phyloP scores from a whole-genome alignment of 1,140 invertebrate species.

The Zaprionus inermis region DNA sequence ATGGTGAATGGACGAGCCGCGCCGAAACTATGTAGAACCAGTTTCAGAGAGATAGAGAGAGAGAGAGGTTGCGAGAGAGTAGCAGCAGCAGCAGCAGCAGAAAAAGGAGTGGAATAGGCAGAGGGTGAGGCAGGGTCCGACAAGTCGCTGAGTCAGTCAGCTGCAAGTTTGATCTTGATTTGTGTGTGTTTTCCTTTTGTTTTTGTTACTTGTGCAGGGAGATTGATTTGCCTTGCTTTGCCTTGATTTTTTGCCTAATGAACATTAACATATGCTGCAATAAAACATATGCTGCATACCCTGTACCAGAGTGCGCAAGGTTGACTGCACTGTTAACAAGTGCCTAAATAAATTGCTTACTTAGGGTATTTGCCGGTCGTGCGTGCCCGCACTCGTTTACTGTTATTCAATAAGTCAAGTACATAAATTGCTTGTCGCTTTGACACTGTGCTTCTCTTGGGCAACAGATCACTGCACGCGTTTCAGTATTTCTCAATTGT shows the following conservation, averaged over 20 bases:
- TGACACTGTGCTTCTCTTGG: slow-evolving; percentile 23
- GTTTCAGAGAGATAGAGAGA: slow-evolving; percentile 23
- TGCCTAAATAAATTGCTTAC: not conserved
- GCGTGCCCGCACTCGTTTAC: slow-evolving; percentile 1
- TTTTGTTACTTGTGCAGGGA: not conserved
- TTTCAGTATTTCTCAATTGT: slow-evolving; percentile 26
- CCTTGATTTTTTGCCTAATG: not conserved
- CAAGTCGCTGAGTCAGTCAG: slow-evolving; percentile 28
- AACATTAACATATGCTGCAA: not conserved
- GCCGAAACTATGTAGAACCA: slow-evolving; percentile 43
- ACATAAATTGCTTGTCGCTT: slow-evolving; percentile 29
- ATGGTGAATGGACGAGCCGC: slow-evolving; percentile 41
- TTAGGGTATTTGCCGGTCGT: not conserved
- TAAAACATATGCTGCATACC: not conserved
- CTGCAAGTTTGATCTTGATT: slow-evolving; percentile 41
- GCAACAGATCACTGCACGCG: slow-evolving; percentile 16
- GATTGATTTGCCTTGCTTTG: not conserved
- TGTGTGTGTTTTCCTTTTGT: slow-evolving; percentile 17
- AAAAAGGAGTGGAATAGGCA: not conserved
- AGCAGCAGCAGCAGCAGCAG: no score
- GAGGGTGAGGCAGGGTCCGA: not conserved
- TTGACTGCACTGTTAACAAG: no score
- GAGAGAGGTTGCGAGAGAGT: slow-evolving; percentile 10
- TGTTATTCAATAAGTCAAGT: slow-evolving; percentile 23
- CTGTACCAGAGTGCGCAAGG: not conserved